A percentile compares a stretch with the other conserved stretches of the same genome.
These are phyloP conservation scores for Perizoma flavofasciatum DNA, from an alignment of 2,888 invertebrate genomes.

Conservation along the genomic window DNA sequence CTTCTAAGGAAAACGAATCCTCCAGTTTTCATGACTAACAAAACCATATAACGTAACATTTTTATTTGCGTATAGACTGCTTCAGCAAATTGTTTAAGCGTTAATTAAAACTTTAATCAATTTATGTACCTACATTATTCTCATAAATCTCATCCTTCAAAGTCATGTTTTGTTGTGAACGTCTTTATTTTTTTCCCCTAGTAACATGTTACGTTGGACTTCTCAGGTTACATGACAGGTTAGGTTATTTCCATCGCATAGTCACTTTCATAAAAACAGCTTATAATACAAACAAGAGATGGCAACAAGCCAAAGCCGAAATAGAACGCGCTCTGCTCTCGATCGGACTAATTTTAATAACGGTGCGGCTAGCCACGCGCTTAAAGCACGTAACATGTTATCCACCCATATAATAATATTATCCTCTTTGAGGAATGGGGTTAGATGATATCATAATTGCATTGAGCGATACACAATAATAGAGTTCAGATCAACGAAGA, in stretches of 20 bases:
- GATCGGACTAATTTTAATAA: constrained; percentile 80
- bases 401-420: constrained; percentile 44
- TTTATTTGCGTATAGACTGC: constrained; percentile 66
- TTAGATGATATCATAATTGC: constrained; percentile 29
- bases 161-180: background rate
- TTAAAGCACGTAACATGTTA: constrained; percentile 65
- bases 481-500: constrained; percentile 24
- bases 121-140: constrained; percentile 1
- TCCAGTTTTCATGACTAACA: constrained; percentile 49
- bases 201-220: constrained; percentile 53
- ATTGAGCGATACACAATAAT: constrained; percentile 17
- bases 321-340: constrained; percentile 79
- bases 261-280: constrained; percentile 84
- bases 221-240: constrained; percentile 81
- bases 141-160: constrained; percentile 16
- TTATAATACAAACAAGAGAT: constrained; percentile 84
- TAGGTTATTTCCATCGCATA: constrained; percentile 82
- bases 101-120: constrained; percentile 20
- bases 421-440: constrained; percentile 44
- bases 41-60: constrained; percentile 43
- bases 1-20: constrained; percentile 54
- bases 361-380: constrained; percentile 61
- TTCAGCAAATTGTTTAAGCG: constrained; percentile 58
- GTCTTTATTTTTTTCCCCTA: constrained; percentile 20
- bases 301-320: constrained; percentile 77